A percentile compares a stretch with the other conserved stretches of the same genome.
phyloP scores from a whole-genome alignment of 2,113 vertebrate species.

The Ophthalmolycus amberensis region DNA sequence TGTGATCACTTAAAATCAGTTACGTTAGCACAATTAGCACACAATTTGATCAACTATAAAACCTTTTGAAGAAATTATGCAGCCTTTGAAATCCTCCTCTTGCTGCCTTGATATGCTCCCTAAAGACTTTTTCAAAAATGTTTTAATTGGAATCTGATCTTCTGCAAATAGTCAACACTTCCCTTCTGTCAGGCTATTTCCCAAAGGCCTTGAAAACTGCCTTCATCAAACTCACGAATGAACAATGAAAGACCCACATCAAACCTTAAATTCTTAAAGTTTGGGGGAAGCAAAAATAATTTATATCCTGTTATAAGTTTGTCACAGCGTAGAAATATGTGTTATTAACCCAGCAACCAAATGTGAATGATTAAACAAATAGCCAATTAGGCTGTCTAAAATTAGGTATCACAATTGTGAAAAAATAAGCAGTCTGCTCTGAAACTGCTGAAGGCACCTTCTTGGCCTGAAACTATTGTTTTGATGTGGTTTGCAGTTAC shows the following conservation, averaged over 20 bases:
- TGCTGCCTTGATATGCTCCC: neutral
- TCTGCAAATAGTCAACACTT: conserved; percentile 12
- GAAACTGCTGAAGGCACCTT: neutral
- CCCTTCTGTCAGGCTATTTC: neutral
- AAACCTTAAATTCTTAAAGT: neutral
- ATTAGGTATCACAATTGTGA: neutral
- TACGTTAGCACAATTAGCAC: neutral
- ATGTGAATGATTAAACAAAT: neutral
- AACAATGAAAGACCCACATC: neutral
- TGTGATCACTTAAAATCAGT: neutral
- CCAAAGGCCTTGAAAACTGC: neutral
- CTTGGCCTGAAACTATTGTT: neutral
- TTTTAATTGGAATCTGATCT: conserved; percentile 5
- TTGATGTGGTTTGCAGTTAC: neutral
- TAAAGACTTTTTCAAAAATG: neutral
- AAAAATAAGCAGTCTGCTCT: neutral
- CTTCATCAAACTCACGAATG: neutral
- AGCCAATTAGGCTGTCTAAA: neutral
- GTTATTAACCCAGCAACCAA: neutral
- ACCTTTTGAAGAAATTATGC: neutral
- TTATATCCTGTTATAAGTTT: neutral
- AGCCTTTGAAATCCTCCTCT: neutral
- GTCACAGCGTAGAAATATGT: neutral
- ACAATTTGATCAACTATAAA: no score
- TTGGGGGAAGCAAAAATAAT: neutral